Conservation (phyloP, 2,113 vertebrate genomes). For the Grallaria varia region DNA sequence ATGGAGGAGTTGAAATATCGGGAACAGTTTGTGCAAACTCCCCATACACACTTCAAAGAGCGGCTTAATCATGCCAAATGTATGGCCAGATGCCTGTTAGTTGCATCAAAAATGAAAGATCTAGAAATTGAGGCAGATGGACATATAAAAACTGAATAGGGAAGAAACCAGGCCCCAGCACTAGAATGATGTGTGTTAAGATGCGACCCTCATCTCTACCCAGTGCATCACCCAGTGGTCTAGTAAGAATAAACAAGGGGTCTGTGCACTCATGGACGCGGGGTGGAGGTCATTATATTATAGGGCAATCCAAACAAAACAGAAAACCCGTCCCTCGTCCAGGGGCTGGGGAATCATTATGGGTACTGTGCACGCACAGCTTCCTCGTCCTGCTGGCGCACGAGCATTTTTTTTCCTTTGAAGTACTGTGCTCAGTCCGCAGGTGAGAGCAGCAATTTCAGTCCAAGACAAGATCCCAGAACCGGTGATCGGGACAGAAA, state of each 20-base stretch:
- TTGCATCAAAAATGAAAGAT: not conserved
- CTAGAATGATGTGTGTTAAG: fast-evolving
- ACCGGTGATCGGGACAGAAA: too few relatives aligned
- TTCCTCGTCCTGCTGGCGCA: too few relatives aligned
- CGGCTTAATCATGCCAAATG: not conserved
- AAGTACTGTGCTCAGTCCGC: too few relatives aligned
- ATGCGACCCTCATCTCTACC: not conserved
- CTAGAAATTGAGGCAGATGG: not conserved
- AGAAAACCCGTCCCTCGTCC: not conserved
- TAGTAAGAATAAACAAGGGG: not conserved
- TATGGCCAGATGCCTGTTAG: not conserved
- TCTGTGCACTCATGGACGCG: fast-evolving
- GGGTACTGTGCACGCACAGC: too few relatives aligned
- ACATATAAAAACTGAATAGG: not conserved
- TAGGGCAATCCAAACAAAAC: not conserved
- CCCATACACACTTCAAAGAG: not conserved
- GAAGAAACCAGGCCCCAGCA: not conserved
- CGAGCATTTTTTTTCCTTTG: too few relatives aligned
- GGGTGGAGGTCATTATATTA: not conserved
- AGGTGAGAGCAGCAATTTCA: too few relatives aligned
- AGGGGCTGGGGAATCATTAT: not conserved
- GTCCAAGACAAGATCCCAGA: too few relatives aligned
- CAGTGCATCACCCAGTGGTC: not conserved
- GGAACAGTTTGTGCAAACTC: not conserved
- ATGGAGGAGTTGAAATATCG: not conserved